A percentile compares a stretch with the other conserved stretches of the same genome.
Evolutionary conservation across 2,888 invertebrate genomes (phyloP).

Genomic region (Acholoe squamosa): DNA sequence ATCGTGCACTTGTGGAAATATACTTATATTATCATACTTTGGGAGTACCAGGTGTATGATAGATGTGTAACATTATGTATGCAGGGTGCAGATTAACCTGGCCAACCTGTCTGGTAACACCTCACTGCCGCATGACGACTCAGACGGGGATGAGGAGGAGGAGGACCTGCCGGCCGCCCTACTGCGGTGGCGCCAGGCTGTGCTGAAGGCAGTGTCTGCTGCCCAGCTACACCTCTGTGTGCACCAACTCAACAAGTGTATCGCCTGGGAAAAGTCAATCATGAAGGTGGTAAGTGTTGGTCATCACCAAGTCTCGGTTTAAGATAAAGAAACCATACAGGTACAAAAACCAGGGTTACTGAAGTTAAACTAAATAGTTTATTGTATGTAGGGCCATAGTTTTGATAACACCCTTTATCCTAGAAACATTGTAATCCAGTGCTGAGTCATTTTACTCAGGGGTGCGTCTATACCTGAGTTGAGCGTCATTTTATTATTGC

Average conservation of each 20-base stretch:
- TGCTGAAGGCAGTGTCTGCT: slow-evolving; percentile 91
- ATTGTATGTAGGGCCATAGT: no score
- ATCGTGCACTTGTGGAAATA: no score
- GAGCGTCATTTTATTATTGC: no score
- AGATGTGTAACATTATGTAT: no score
- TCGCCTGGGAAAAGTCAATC: slow-evolving; percentile 99
- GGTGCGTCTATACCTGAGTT: no score
- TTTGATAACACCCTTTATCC: no score
- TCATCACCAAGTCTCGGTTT: not conserved
- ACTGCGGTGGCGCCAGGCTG: slow-evolving; percentile 92
- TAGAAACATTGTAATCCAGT: no score
- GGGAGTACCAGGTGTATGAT: no score
- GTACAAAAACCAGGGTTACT: not conserved
- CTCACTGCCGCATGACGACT: slow-evolving; percentile 6
- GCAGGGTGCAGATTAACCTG: slow-evolving; percentile 78
- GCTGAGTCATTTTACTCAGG: no score
- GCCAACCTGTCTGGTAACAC: slow-evolving; percentile 72
- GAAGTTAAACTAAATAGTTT: not conserved
- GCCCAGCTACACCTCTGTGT: slow-evolving; percentile 95
- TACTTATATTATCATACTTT: no score
- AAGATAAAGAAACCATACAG: no score
- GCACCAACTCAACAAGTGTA: slow-evolving; percentile 93
- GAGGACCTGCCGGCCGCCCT: slow-evolving; percentile 88
- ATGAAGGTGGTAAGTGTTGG: slow-evolving; percentile 96
- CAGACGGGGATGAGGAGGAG: slow-evolving; percentile 67